Percentiles rank a stretch among this genome's conserved stretches.
These are phyloP conservation scores for Antedon mediterranea DNA, from an alignment of 53 echinoderm and acorn worm genomes.

Conservation along the genomic window DNA sequence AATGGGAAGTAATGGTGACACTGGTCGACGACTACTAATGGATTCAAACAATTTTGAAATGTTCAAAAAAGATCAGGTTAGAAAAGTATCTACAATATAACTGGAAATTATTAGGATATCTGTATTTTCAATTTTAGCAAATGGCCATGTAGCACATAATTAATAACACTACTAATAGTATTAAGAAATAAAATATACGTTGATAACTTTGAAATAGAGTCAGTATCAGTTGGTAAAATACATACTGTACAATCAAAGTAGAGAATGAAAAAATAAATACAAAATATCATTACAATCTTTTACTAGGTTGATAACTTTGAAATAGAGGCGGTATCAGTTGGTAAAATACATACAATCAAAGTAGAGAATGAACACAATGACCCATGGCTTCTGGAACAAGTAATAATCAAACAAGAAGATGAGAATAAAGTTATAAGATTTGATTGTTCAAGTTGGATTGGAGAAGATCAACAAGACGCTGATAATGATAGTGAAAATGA, in stretches of 20 bases:
- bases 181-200: too few species aligned
- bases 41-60: constrained; percentile 37
- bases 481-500: neutral
- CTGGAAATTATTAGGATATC: too few species aligned
- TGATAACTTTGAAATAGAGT: constrained; percentile 73
- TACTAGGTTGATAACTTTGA: constrained; percentile 64
- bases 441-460: neutral
- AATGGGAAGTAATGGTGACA: constrained; percentile 30
- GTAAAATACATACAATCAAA: constrained; percentile 16
- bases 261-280: too few species aligned
- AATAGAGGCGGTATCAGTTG: constrained; percentile 64
- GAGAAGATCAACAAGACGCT: constrained; percentile 1
- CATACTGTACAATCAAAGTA: neutral
- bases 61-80: constrained; percentile 56
- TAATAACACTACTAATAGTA: too few species aligned
- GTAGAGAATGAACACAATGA: neutral
- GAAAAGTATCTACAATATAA: too few species aligned
- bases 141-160: too few species aligned
- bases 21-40: constrained; percentile 30
- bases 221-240: constrained; percentile 52
- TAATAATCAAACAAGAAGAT: constrained; percentile 44
- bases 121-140: too few species aligned
- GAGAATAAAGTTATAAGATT: neutral
- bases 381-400: constrained; percentile 49
- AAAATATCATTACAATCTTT: too few species aligned